Evolutionary conservation across 2,113 vertebrate species (phyloP).

Genomic region (Podarcis cretensis): DNA sequence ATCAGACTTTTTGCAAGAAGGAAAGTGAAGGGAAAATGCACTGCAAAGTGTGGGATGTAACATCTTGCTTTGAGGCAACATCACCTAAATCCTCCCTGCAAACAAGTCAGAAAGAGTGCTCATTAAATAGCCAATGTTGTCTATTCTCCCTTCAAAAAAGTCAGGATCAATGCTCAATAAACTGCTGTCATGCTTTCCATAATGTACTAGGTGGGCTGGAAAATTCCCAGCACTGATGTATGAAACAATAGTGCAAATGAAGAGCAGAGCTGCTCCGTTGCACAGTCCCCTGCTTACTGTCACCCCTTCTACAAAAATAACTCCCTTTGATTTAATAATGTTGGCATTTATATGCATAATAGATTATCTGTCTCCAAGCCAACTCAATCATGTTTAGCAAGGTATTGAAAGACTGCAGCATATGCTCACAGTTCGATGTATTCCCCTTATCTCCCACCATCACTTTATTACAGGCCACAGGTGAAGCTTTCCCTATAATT

Average conservation of each 20-base stretch:
- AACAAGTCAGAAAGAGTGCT: too few species aligned
- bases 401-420: constrained; percentile 59
- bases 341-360: constrained; percentile 61
- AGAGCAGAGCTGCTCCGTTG: constrained; percentile 25
- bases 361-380: constrained; percentile 66
- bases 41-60: too few species aligned
- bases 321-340: constrained; percentile 64
- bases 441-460: background rate
- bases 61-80: too few species aligned
- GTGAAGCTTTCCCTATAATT: background rate
- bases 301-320: constrained; percentile 45
- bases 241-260: background rate
- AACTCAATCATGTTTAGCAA: constrained; percentile 64
- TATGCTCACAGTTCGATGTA: background rate
- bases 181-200: background rate
- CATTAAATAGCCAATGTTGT: too few species aligned
- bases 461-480: background rate
- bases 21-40: too few species aligned
- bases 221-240: background rate
- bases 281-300: constrained; percentile 48
- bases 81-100: too few species aligned
- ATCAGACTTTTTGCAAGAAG: too few species aligned
- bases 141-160: too few species aligned
- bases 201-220: background rate
- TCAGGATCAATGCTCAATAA: too few species aligned